A percentile compares a stretch with the other conserved stretches of the same genome.
Evolutionary conservation across 2,888 invertebrate species (phyloP).

Genomic region (Dicyrtoma fusca): DNA sequence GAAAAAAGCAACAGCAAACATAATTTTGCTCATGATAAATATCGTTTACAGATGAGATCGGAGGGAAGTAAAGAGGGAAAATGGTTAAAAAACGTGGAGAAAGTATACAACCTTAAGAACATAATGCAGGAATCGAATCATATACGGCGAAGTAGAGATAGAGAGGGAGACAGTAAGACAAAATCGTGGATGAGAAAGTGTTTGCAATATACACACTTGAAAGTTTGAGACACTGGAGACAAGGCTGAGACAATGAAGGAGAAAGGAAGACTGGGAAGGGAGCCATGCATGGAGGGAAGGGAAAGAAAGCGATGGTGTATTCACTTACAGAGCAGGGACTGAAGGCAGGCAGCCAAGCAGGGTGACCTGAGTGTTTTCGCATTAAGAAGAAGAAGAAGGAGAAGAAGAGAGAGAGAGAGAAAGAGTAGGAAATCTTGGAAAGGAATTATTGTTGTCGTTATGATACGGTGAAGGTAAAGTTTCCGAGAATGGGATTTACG

Average conservation of each 20-base stretch:
- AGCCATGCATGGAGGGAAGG: not conserved
- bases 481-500: slow-evolving; percentile 32
- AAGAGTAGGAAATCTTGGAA: slow-evolving; percentile 8
- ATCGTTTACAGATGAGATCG: too few relatives aligned
- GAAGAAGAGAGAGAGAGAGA: not conserved
- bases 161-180: not conserved
- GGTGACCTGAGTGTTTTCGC: slow-evolving; percentile 40
- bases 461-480: slow-evolving; percentile 14
- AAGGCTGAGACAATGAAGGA: not conserved
- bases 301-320: not conserved
- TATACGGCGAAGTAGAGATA: not conserved
- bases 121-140: not conserved
- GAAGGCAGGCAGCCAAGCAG: not conserved
- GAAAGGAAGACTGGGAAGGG: not conserved
- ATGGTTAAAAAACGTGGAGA: not conserved
- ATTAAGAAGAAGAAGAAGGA: slow-evolving; percentile 29
- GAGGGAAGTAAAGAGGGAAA: not conserved
- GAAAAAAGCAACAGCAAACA: not conserved
- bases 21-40: too few relatives aligned
- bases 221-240: slow-evolving; percentile 3
- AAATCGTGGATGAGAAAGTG: slow-evolving; percentile 8
- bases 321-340: too few relatives aligned
- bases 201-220: slow-evolving; percentile 12
- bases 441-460: slow-evolving; percentile 35
- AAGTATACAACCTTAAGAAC: slow-evolving; percentile 7